A percentile compares a stretch with the other conserved stretches of the same genome.
phyloP scores from a whole-genome alignment of 2,888 invertebrate species.

The Pachymerium ferrugineum region DNA sequence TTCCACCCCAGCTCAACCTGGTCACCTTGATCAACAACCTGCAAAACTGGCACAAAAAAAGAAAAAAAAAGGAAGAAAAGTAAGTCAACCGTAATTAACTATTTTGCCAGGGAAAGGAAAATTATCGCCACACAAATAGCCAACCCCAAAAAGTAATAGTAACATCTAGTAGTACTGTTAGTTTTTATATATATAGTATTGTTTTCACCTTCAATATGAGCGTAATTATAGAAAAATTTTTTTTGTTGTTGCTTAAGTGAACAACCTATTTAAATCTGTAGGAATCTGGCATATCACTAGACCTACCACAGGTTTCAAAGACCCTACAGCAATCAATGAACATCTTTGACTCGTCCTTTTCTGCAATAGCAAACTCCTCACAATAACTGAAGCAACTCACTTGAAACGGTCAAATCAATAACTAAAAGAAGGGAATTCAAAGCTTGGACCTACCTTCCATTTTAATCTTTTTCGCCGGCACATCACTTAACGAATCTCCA shows the following conservation, averaged over 20 bases:
- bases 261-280: not conserved
- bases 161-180: not conserved
- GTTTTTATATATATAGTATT: too few species aligned
- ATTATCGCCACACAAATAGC: not conserved
- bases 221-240: not conserved
- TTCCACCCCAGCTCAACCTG: not conserved
- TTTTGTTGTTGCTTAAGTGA: not conserved
- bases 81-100: not conserved
- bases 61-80: not conserved
- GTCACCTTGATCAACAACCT: not conserved
- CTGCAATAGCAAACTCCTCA: too few species aligned
- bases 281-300: not conserved
- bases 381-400: too few species aligned
- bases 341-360: not conserved
- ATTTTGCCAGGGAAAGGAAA: not conserved
- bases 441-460: not conserved
- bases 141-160: not conserved
- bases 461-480: not conserved
- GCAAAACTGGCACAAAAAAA: not conserved
- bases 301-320: not conserved
- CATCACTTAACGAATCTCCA: not conserved
- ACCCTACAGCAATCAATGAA: not conserved
- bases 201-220: not conserved
- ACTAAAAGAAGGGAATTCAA: not conserved
- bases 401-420: not conserved